These are phyloP conservation scores for Mustelus asterias DNA, from an alignment of 2,113 vertebrate genomes.

Conservation along the genomic window DNA sequence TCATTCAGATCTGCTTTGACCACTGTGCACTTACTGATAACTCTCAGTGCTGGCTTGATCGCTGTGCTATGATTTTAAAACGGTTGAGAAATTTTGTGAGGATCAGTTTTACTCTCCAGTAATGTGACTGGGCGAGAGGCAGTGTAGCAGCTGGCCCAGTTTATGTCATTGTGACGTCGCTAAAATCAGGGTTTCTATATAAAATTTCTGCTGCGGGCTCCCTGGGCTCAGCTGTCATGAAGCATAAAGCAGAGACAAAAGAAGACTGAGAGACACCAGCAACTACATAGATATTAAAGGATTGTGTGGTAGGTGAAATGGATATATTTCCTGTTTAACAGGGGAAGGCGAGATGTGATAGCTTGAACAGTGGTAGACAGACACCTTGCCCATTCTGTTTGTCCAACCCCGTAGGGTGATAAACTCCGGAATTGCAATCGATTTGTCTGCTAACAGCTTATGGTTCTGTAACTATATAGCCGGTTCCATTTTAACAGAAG, in stretches of 20 bases:
- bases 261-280: constrained; percentile 16
- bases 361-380: neutral
- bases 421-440: neutral
- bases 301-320: neutral
- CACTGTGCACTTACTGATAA: neutral
- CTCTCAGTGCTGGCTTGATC: neutral
- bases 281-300: too few species aligned
- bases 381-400: neutral
- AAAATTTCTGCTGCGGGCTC: neutral
- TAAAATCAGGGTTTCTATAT: neutral
- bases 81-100: neutral
- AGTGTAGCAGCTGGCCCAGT: neutral
- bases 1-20: neutral
- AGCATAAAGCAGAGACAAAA: neutral
- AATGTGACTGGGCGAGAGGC: neutral
- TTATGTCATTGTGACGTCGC: neutral
- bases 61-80: neutral
- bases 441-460: neutral
- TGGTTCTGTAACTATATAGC: neutral
- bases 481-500: neutral
- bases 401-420: neutral
- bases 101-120: neutral
- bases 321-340: neutral
- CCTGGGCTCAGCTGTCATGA: neutral
- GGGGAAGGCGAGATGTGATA: too few species aligned